Evolutionary conservation across 2,797 vertebrate species (phyloP).

Genomic region (Hoplostethus mediterraneus): DNA sequence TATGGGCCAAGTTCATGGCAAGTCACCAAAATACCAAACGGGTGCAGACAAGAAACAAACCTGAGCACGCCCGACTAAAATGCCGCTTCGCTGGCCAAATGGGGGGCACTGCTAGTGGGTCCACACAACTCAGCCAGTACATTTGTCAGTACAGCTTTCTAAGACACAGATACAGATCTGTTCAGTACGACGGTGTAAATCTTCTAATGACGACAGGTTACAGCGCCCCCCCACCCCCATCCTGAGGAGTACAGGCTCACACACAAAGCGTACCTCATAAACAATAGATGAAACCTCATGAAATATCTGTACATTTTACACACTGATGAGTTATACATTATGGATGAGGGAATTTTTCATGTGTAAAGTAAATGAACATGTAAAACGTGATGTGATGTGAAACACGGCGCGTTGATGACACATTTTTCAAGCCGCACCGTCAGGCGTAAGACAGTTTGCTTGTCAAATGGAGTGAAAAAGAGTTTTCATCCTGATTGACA

Average conservation of each 20-base stretch:
- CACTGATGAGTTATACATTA: constrained; percentile 33
- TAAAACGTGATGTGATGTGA: constrained; percentile 7
- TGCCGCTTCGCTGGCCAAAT: too few relatives aligned
- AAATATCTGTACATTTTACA: constrained; percentile 16
- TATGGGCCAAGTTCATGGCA: too few relatives aligned
- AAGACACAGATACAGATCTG: background rate
- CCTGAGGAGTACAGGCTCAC: background rate
- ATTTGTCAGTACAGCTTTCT: too few relatives aligned
- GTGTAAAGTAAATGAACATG: background rate
- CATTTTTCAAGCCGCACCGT: background rate
- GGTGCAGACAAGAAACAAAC: too few relatives aligned
- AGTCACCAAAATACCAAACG: too few relatives aligned
- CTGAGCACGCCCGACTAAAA: too few relatives aligned
- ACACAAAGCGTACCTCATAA: constrained; percentile 17
- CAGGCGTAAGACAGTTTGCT: background rate
- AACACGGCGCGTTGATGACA: background rate
- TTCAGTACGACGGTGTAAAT: background rate
- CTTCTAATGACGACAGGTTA: background rate
- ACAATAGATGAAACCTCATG: constrained; percentile 6
- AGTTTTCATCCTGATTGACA: too few relatives aligned
- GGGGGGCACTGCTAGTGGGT: too few relatives aligned
- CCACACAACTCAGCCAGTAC: too few relatives aligned
- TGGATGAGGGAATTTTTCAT: constrained; percentile 1
- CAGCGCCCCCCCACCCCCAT: background rate
- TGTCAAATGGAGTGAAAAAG: background rate